Conservation (phyloP, 92 coral and sea anemone genomes). For the Pocillopora grandis region DNA sequence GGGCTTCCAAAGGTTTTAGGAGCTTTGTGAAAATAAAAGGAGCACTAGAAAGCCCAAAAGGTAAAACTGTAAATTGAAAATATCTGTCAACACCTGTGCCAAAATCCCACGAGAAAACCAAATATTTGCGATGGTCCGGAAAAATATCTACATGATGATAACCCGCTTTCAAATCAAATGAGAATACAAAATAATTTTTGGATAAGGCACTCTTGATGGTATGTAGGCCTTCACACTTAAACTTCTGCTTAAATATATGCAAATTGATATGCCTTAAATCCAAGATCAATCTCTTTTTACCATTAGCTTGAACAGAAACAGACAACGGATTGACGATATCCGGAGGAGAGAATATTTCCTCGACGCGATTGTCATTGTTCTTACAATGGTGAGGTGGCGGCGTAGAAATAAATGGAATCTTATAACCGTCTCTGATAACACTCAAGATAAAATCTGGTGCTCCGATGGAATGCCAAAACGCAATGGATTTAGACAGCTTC, state of each 20-base stretch:
- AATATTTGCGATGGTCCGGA: constrained; percentile 23
- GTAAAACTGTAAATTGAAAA: constrained; percentile 47
- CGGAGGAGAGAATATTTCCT: constrained; percentile 27
- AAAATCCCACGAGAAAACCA: constrained; percentile 25
- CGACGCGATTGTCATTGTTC: constrained; percentile 31
- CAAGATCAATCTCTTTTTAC: constrained; percentile 42
- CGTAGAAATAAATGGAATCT: constrained; percentile 30
- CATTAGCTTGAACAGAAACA: constrained; percentile 34
- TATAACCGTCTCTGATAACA: constrained; percentile 29
- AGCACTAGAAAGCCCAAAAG: constrained; percentile 43
- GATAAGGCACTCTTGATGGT: neutral
- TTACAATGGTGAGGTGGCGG: constrained; percentile 13
- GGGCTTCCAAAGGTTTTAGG: constrained; percentile 38
- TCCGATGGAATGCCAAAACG: constrained; percentile 23
- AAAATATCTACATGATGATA: constrained; percentile 34
- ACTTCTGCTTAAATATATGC: constrained; percentile 39
- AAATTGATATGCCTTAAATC: constrained; percentile 56
- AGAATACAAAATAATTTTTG: constrained; percentile 3
- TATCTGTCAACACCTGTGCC: neutral
- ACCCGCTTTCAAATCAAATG: constrained; percentile 34
- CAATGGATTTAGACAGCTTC: constrained; percentile 28
- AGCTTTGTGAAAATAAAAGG: constrained; percentile 55
- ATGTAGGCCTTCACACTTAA: constrained; percentile 18
- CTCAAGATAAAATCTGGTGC: constrained; percentile 47
- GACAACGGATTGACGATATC: constrained; percentile 50